Percentiles rank a stretch among this genome's conserved stretches.
These are phyloP conservation scores for Nudaria mundana DNA, from an alignment of 2,888 invertebrate genomes.

Conservation along the genomic window DNA sequence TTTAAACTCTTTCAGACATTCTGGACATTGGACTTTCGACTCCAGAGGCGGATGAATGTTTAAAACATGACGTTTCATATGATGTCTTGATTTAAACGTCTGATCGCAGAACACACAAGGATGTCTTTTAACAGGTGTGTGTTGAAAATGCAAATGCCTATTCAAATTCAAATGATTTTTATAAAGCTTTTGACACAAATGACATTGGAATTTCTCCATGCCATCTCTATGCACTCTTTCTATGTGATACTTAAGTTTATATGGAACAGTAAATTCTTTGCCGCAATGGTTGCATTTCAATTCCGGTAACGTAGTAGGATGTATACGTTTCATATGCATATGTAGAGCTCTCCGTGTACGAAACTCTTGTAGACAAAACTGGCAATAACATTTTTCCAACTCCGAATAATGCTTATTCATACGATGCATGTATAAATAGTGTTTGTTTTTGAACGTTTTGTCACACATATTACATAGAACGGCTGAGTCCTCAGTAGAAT, in stretches of 20 bases:
- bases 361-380: conserved; percentile 70
- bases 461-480: conserved; percentile 68
- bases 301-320: conserved; percentile 65
- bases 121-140: conserved; percentile 61
- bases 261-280: conserved; percentile 64
- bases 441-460: conserved; percentile 72
- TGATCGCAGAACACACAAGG: conserved; percentile 71
- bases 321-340: conserved; percentile 67
- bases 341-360: conserved; percentile 62
- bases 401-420: conserved; percentile 77
- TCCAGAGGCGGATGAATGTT: conserved; percentile 73
- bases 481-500: conserved; percentile 67
- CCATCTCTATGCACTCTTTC: conserved; percentile 55
- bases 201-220: conserved; percentile 64
- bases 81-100: conserved; percentile 71
- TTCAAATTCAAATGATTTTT: conserved; percentile 64
- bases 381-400: conserved; percentile 65
- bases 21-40: conserved; percentile 69
- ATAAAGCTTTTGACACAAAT: conserved; percentile 62
- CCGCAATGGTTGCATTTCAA: conserved; percentile 67
- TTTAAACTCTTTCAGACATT: conserved; percentile 71
- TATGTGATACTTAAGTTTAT: conserved; percentile 66
- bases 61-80: conserved; percentile 70
- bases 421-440: conserved; percentile 72
- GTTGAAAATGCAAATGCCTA: conserved; percentile 64